Evolutionary conservation across 2,797 vertebrate genomes (phyloP).

Genomic region (Argyrosomus regius): DNA sequence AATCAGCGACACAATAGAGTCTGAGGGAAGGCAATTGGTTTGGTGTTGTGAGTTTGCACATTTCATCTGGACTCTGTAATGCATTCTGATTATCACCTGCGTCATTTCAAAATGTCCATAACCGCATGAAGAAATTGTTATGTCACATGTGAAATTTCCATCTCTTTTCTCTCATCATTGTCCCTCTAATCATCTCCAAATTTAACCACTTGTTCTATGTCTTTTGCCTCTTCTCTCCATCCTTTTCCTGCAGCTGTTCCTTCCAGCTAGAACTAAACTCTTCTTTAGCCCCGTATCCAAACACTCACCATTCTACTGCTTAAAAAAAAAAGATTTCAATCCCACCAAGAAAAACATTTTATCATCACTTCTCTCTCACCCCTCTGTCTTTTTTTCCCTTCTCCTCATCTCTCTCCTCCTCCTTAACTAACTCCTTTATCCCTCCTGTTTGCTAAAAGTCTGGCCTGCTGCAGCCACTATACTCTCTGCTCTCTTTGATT

Average conservation of each 20-base stretch:
- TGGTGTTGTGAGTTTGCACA: constrained; percentile 44
- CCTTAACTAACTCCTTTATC: constrained; percentile 16
- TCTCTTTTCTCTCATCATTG: neutral
- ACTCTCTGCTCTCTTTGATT: constrained; percentile 20
- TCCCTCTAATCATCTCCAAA: neutral
- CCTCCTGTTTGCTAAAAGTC: constrained; percentile 8
- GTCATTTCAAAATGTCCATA: constrained; percentile 14
- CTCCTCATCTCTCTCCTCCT: neutral
- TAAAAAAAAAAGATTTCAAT: constrained; percentile 15
- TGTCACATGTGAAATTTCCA: neutral
- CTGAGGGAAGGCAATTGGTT: constrained; percentile 33
- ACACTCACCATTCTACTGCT: neutral
- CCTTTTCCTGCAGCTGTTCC: neutral
- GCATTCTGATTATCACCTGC: constrained; percentile 39
- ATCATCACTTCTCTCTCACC: neutral
- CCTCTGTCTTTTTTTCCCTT: neutral
- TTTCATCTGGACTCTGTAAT: constrained; percentile 25
- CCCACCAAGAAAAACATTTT: neutral
- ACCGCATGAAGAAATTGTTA: constrained; percentile 10
- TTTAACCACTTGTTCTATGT: neutral
- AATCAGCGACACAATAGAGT: constrained; percentile 41
- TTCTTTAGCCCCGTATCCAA: neutral
- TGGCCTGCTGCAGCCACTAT: neutral
- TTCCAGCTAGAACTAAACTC: neutral
- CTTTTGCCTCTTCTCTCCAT: neutral